Evolutionary conservation across 2,888 invertebrate genomes (phyloP).

Genomic region (Ochlodes sylvanus): DNA sequence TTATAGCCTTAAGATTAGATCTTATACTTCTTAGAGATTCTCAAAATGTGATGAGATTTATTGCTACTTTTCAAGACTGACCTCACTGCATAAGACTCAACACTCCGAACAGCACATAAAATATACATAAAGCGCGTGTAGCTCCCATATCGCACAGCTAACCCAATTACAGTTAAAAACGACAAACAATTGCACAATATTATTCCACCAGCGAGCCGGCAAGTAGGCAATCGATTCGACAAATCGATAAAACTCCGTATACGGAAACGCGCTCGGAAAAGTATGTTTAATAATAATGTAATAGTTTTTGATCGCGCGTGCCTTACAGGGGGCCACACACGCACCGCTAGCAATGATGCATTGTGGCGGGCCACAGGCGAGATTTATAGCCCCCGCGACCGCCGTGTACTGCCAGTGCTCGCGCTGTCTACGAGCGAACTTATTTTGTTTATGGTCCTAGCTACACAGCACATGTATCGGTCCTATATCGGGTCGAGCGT

Average conservation of each 20-base stretch:
- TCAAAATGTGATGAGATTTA: too few species aligned
- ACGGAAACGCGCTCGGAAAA: conserved; percentile 32
- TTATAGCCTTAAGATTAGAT: too few species aligned
- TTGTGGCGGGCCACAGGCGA: conserved; percentile 54
- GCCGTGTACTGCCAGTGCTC: conserved; percentile 56
- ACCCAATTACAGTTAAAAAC: not conserved
- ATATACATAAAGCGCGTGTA: not conserved
- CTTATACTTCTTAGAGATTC: too few species aligned
- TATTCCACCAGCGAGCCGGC: not conserved
- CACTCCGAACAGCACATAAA: not conserved
- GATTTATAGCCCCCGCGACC: conserved; percentile 60
- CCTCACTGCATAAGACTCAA: not conserved
- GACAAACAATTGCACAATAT: not conserved
- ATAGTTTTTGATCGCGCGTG: conserved; percentile 38
- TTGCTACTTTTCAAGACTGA: too few species aligned
- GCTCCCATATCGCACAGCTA: not conserved
- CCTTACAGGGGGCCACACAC: conserved; percentile 50
- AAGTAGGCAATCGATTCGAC: conserved; percentile 1
- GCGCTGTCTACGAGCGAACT: conserved; percentile 57
- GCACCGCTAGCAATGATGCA: conserved; percentile 54
- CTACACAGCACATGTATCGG: conserved; percentile 16
- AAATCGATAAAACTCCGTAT: conserved; percentile 42
- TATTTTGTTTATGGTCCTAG: conserved; percentile 66
- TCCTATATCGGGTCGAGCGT: conserved; percentile 2
- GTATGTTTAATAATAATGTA: conserved; percentile 36